phyloP scores from a whole-genome alignment of 2,113 vertebrate species.

The Pipra filicauda region DNA sequence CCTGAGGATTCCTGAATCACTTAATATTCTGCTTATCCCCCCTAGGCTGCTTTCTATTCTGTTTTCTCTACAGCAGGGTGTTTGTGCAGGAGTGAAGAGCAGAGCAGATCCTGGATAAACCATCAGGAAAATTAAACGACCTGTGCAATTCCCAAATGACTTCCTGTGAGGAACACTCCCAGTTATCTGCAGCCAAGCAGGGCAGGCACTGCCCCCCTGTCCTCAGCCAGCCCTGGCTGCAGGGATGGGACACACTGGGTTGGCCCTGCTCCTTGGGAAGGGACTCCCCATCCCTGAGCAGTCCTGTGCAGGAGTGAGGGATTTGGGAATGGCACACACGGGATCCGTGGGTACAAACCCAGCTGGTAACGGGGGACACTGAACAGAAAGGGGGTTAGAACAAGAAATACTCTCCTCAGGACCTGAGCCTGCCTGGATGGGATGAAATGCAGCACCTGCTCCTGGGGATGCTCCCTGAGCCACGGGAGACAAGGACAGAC shows the following conservation, averaged over 20 bases:
- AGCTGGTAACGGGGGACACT: neutral
- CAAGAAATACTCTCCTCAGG: neutral
- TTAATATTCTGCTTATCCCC: conserved; percentile 1
- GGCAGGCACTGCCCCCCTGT: neutral
- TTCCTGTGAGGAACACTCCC: neutral
- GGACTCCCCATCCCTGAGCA: neutral
- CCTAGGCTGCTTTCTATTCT: neutral
- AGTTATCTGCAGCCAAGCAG: neutral
- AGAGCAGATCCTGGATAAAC: neutral
- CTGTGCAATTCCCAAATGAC: neutral
- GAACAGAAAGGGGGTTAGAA: neutral
- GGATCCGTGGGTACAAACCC: neutral
- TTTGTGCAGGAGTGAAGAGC: neutral
- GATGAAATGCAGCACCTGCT: neutral
- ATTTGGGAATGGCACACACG: neutral
- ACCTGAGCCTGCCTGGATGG: neutral
- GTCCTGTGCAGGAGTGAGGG: neutral
- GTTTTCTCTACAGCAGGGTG: neutral
- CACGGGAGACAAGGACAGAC: neutral
- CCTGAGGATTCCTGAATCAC: neutral
- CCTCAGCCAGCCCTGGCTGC: neutral
- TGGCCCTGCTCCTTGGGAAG: neutral
- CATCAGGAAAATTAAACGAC: neutral
- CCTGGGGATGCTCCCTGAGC: neutral
- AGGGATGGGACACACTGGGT: neutral